Base-by-base conservation (phyloP, 2,888 invertebrate genomes). In the Eristalis intricaria region DNA sequence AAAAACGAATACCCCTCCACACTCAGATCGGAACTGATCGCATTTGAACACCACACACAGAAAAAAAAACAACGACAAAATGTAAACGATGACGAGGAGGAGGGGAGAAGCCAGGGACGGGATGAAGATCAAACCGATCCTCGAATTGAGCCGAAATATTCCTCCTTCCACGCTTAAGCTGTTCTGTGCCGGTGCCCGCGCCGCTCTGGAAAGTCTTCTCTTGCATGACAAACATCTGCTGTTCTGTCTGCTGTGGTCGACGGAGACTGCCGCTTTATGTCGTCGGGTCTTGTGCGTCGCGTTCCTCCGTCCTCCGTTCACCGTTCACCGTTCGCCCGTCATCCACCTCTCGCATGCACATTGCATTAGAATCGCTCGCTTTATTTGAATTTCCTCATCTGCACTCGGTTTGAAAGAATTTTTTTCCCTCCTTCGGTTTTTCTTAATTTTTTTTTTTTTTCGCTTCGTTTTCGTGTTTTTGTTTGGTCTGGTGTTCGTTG, bases 171-270 rank as follows among this genome's bases (percentile, higher is more conserved):
- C 83, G 5, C 69, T 60, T 78, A 64, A 64, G 77, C 60, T 50
- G 63, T 10, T 29, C 29, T 61, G 32, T 32, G 32, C 8, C 32
- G 8, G 61, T 73, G 77, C 70, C 71, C 58, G 13, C 58, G 43
- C 26, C 58, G 43, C 26, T 75, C 70, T 75, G 63, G 19, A 78
- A 78, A 75, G 74, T 86, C 86, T 86, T 86, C 86, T 86, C 86
- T 83, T 86, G 86, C 86, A 86, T 86, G 86, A 86, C 86, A 86
- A 86, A 86, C 86, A 86, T 86, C 86, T 86, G 86, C 86, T 86
- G 83, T 75, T 83, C 78, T 78, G 86, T 86, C 86, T 86, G 83
- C 82, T 75, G 78, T 35, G 32, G n/a, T n/a, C n/a, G 19, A 60
- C 65, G 56, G 40, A 66, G 60, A 19, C 50, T 8, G 50, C 73